These are phyloP conservation scores for Pomacea canaliculata DNA, from an alignment of 2,888 invertebrate genomes.

Conservation along the genomic window DNA sequence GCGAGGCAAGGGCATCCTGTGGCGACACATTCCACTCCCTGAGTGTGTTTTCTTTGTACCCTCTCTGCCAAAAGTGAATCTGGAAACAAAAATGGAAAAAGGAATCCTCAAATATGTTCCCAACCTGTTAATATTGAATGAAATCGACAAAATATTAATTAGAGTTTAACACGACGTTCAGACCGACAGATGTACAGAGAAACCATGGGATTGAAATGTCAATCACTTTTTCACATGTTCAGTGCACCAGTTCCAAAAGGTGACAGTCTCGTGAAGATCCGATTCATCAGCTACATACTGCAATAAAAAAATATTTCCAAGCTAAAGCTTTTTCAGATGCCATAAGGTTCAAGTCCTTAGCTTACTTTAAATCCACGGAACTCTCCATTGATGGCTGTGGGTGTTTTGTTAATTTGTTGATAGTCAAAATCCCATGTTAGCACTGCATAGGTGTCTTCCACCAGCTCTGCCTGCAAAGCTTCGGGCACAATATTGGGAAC, in stretches of 20 bases:
- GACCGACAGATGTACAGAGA: too few species aligned
- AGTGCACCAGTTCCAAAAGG: too few species aligned
- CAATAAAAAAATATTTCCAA: background rate
- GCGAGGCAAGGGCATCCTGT: slow-evolving; percentile 28
- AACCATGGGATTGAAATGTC: too few species aligned
- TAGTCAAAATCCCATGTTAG: slow-evolving; percentile 57
- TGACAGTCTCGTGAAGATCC: too few species aligned
- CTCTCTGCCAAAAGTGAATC: slow-evolving; percentile 94
- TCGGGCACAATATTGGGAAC: slow-evolving; percentile 43
- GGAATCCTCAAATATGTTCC: too few species aligned
- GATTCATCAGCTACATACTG: too few species aligned
- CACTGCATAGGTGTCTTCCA: slow-evolving; percentile 43
- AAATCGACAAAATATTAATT: too few species aligned
- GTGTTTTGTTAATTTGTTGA: slow-evolving; percentile 35
- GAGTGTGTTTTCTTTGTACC: slow-evolving; percentile 70
- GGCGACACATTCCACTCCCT: slow-evolving; percentile 46
- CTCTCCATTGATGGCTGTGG: slow-evolving; percentile 54
- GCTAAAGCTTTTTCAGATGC: too few species aligned
- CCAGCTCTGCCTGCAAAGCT: slow-evolving; percentile 34
- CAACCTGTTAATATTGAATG: too few species aligned
- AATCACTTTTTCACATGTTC: too few species aligned
- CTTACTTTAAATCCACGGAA: slow-evolving; percentile 66
- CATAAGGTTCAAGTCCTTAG: too few species aligned
- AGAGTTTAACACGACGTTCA: too few species aligned
- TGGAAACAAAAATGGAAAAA: slow-evolving; percentile 37